These are phyloP conservation scores for Alces alces DNA, from an alignment of 2,113 vertebrate genomes.

Conservation along the genomic window DNA sequence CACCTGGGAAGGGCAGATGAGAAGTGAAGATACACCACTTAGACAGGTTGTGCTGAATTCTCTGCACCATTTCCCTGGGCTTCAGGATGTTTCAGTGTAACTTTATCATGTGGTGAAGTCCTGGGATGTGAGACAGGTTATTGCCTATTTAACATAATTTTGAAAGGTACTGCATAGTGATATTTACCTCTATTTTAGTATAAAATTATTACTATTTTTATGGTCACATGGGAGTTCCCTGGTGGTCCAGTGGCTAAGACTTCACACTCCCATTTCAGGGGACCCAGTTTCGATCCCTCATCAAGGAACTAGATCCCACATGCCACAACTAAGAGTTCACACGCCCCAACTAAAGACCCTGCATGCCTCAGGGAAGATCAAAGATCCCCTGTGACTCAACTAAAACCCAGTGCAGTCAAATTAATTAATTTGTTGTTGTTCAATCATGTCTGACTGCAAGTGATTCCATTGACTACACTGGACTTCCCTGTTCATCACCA, in stretches of 20 bases:
- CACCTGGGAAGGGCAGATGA: not conserved
- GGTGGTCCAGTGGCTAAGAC: not conserved
- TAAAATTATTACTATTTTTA: not conserved
- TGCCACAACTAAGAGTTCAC: not conserved
- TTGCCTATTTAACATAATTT: not conserved
- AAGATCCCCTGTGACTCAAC: not conserved
- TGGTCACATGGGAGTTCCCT: not conserved
- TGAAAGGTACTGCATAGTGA: not conserved
- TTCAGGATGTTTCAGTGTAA: not conserved
- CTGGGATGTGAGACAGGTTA: not conserved
- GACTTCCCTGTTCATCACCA: not conserved
- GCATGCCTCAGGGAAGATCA: not conserved
- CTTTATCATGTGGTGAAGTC: not conserved
- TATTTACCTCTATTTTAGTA: not conserved
- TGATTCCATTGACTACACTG: not conserved
- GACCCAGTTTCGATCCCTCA: rapidly evolving
- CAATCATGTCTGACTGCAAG: not conserved
- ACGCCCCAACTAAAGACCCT: not conserved
- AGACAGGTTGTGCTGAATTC: too few species aligned
- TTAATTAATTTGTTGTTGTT: not conserved
- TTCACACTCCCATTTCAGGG: not conserved
- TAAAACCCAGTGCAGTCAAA: not conserved
- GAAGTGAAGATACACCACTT: not conserved
- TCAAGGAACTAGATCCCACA: not conserved
- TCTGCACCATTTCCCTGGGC: not conserved